Percentiles rank a stretch among this genome's conserved stretches.
Conservation (phyloP, 2,888 invertebrate genomes). For the Diarsia brunnea region DNA sequence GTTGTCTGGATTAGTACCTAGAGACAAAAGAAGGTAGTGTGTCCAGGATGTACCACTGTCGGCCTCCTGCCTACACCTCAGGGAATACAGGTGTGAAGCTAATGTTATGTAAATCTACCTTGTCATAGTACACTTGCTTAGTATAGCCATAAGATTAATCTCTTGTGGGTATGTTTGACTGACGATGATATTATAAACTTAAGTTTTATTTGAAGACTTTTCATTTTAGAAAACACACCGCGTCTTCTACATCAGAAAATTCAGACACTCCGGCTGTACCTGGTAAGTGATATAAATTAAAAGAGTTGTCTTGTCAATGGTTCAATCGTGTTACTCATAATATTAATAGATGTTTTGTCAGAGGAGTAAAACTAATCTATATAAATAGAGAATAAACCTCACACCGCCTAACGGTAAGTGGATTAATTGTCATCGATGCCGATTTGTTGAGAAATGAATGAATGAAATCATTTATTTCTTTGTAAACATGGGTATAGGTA, state of each 20-base stretch:
- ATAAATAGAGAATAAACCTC: neutral
- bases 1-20: neutral
- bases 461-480: too few species aligned
- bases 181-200: neutral
- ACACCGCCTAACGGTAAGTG: neutral
- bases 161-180: neutral
- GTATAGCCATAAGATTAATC: neutral
- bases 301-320: neutral
- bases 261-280: slow-evolving; percentile 73
- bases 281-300: slow-evolving; percentile 69
- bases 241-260: slow-evolving; percentile 81
- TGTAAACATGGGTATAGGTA: too few species aligned
- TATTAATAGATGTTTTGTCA: neutral
- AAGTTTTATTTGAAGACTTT: neutral
- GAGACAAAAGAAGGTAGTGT: too few species aligned
- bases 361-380: neutral
- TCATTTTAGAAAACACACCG: slow-evolving; percentile 76
- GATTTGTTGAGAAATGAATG: too few species aligned
- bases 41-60: too few species aligned
- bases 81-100: neutral
- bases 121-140: neutral
- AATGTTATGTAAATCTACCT: neutral
- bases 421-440: neutral
- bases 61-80: neutral
- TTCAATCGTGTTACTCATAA: neutral